Conservation (phyloP, 2,888 invertebrate genomes). For the Hartigia nigra region DNA sequence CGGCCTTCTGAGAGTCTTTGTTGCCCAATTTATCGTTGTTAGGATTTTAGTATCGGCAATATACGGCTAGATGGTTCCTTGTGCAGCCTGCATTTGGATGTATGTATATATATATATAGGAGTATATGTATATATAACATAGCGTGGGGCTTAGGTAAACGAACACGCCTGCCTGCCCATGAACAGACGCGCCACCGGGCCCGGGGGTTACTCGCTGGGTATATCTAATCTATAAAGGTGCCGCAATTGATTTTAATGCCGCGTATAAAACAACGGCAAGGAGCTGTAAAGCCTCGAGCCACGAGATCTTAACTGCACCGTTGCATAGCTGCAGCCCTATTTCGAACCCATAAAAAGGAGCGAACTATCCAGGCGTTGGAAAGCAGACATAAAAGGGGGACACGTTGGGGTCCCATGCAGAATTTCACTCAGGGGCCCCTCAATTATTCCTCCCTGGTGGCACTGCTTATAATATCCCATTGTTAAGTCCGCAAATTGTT, state of each 20-base stretch:
- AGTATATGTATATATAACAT: neutral
- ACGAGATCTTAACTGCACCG: constrained; percentile 10
- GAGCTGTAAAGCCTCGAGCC: constrained; percentile 38
- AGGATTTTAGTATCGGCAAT: constrained; percentile 43
- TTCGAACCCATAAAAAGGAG: neutral
- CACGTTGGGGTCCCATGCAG: neutral
- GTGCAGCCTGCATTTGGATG: neutral
- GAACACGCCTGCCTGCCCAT: neutral
- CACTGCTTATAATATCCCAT: neutral
- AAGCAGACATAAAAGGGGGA: neutral
- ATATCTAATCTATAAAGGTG: constrained; percentile 47
- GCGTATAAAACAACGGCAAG: constrained; percentile 38
- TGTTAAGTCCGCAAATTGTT: neutral
- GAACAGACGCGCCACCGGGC: neutral
- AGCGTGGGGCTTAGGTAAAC: neutral
- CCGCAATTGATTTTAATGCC: constrained; percentile 53
- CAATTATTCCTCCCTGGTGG: neutral
- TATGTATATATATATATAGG: neutral
- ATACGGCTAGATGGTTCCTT: constrained; percentile 21
- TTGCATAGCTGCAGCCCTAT: neutral
- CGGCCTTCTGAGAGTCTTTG: constrained; percentile 34
- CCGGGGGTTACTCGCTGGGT: constrained; percentile 15
- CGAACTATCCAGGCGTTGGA: neutral
- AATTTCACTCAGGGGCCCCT: neutral
- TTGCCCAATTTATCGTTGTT: constrained; percentile 59